Evolutionary conservation across 2,888 invertebrate species (phyloP), one percentile per base, ranked within the genome.

Genomic region (Drosophila gaucha): DNA sequence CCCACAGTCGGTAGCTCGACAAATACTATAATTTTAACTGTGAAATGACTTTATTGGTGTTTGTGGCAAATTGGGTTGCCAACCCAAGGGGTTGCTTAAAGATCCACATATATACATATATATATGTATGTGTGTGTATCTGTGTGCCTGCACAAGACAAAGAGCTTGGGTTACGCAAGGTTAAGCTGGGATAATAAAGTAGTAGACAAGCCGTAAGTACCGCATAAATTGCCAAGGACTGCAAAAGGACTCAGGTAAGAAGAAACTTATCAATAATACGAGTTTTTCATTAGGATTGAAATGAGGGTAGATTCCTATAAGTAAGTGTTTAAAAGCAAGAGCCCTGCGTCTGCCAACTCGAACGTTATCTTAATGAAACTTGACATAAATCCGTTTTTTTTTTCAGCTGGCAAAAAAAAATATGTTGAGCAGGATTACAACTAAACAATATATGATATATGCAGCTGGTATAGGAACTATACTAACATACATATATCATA

Each of bases 41-140:
- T 71, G 69, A 76, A 78, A 80, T 80, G 69, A 79, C 78, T 79
- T 78, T 79, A 80, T 79, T 79, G 79, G 82, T 63, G 78, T 67
- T 63, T 68, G 60, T 67, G 60, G 60, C 67, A 30, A 46, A 50
- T 50, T 55, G 69, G 36, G 58, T 47, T 43, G 54, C 14, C 20
- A 24, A 8, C 14, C 20, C 18, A 8, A 46, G 47, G 66, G 58
- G 70, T 59, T 43, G 47, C 30, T 26, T 35, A 58, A 38, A 31
- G 24, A 16, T 10, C 22, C 46, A 43, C n/a, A 28, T 31, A 30
- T n/a, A 30, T 18, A 12, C 20, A 28, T n/a, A 30, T 26, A 2
- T 43, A n/a, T 12, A 22, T 9, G 6, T n/a, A 2, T 26, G 3
- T 14, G 3, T 31, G 2, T 39, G 24, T 54, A 9, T 28, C 9